These are phyloP conservation scores for Papilio dardanus DNA, from an alignment of 1,140 invertebrate species.

Conservation along the genomic window DNA sequence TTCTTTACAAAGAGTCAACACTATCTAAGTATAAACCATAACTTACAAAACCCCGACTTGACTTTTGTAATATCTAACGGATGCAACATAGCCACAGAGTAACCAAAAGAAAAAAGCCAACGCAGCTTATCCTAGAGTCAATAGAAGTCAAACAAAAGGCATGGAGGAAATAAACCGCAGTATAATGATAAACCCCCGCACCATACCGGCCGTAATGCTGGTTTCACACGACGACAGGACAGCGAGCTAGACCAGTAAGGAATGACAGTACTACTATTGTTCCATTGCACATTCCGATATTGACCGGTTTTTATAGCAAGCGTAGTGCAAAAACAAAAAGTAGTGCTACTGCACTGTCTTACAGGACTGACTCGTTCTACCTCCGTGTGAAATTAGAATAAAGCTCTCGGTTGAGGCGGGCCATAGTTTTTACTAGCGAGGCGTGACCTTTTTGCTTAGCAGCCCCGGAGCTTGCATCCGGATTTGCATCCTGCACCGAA, in stretches of 20 bases:
- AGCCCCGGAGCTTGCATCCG: conserved; percentile 45
- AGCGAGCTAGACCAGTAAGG: background rate
- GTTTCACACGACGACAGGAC: background rate
- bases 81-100: conserved; percentile 7
- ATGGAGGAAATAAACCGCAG: conserved; percentile 42
- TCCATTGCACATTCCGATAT: too few relatives aligned
- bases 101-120: conserved; percentile 22
- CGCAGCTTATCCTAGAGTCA: conserved; percentile 33
- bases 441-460: conserved; percentile 65
- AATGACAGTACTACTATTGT: background rate
- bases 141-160: conserved; percentile 36
- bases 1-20: background rate
- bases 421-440: conserved; percentile 59
- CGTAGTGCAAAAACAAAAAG: too few relatives aligned
- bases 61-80: conserved; percentile 1
- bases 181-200: conserved; percentile 42
- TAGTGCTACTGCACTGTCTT: background rate
- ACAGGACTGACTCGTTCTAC: background rate
- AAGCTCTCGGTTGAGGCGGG: conserved; percentile 34
- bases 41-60: background rate
- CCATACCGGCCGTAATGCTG: conserved; percentile 34
- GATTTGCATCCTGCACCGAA: conserved; percentile 63
- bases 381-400: background rate
- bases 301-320: too few relatives aligned
- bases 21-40: conserved; percentile 12